Base-by-base conservation (phyloP, 1,140 invertebrate species). In the Eurytemora carolleeae region DNA sequence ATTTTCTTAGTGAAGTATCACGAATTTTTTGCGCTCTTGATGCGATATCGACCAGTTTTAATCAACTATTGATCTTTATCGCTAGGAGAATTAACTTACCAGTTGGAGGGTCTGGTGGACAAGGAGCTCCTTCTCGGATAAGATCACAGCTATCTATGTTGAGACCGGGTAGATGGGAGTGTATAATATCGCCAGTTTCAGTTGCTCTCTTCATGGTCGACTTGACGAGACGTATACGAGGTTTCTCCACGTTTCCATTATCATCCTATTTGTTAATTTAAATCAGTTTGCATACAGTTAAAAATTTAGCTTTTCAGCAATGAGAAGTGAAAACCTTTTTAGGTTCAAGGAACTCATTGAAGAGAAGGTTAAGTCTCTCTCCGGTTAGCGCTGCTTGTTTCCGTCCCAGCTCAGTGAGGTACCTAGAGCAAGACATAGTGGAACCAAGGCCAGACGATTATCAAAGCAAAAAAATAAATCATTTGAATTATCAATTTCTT, bases 61-160 rank as follows among this genome's bases (percentile, higher is more conserved):
- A n/a, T n/a, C n/a, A n/a, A n/a, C n/a, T n/a, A n/a, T n/a, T n/a
- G n/a, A n/a, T n/a, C n/a, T n/a, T n/a, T n/a, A n/a, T n/a, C n/a
- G n/a, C n/a, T n/a, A n/a, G n/a, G n/a, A n/a, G n/a, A n/a, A n/a
- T n/a, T n/a, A n/a, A n/a, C n/a, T n/a, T n/a, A n/a, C n/a, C n/a
- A n/a, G 31, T 44, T 0, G 87, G 84, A 1, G 95, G 95, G 68
- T 98, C 93, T 0, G 91, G 78, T 18, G 73, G 76, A 67, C 92
- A 83, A 0, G 95, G 95, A 1, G 88, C 86, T 3, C 95, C 96
- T 74, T 97, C 92, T 68, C 88, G 80, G n/a, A 96, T 71, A 52
- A 94, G 75, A 63, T 83, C 78, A 69, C 82, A 82, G 65, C 82
- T 76, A 57, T 78, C 74, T 2, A 74, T 64, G 1, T 61, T 60